Percentiles rank a stretch among this genome's conserved stretches.
Evolutionary conservation across 2,797 vertebrate species (phyloP).

Genomic region (Sebastes itinus): DNA sequence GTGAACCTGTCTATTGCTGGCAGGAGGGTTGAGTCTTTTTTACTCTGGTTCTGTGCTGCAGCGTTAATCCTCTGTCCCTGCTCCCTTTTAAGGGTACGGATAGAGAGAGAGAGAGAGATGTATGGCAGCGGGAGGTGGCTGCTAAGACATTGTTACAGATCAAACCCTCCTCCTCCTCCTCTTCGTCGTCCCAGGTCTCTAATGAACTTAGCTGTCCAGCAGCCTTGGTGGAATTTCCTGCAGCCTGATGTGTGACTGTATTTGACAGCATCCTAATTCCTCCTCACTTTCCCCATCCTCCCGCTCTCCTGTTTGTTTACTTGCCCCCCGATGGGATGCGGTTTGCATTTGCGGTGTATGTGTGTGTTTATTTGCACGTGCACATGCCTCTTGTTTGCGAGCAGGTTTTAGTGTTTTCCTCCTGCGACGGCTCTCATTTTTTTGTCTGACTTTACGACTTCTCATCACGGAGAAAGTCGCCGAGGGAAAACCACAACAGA

Average conservation of each 20-base stretch:
- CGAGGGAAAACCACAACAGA: constrained; percentile 69
- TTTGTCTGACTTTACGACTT: constrained; percentile 46
- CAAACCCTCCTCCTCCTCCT: neutral
- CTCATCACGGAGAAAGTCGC: constrained; percentile 59
- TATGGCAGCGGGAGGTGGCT: neutral
- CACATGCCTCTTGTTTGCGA: neutral
- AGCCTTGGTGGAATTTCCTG: neutral
- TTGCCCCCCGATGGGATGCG: constrained; percentile 49
- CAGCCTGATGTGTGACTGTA: constrained; percentile 21
- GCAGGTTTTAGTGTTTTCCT: constrained; percentile 19
- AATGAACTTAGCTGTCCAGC: constrained; percentile 1
- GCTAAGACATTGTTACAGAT: neutral
- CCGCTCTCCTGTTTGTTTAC: constrained; percentile 60
- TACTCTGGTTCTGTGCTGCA: neutral
- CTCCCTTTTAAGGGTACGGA: neutral
- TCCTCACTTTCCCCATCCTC: neutral
- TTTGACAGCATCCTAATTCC: neutral
- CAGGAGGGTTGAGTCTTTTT: neutral
- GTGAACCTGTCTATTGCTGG: neutral
- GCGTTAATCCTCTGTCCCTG: constrained; percentile 11
- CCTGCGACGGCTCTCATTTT: constrained; percentile 34
- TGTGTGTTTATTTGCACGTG: neutral
- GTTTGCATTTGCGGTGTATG: constrained; percentile 19
- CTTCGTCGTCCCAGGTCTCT: neutral
- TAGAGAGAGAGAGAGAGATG: neutral